Conservation (phyloP, 1,140 invertebrate species). For the Nasonia longicornis region DNA sequence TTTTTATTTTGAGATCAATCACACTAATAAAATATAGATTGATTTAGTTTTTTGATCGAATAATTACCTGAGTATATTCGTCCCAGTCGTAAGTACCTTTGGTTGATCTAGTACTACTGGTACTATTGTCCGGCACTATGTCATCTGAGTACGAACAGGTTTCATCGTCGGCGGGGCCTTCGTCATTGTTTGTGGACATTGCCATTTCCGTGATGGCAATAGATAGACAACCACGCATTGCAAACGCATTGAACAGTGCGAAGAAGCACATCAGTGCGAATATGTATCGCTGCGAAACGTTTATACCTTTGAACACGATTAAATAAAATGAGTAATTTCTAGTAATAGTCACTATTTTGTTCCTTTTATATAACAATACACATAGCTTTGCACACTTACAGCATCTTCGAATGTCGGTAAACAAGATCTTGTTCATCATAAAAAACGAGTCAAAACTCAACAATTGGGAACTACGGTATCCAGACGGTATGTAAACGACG, state of each 20-base stretch:
- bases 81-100: neutral
- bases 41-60: neutral
- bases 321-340: neutral
- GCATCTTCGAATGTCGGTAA: neutral
- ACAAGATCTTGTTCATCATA: neutral
- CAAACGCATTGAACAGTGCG: conserved; percentile 70
- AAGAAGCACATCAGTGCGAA: conserved; percentile 87
- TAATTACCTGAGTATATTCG: conserved; percentile 15
- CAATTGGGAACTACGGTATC: neutral
- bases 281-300: conserved; percentile 74
- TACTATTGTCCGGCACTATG: neutral
- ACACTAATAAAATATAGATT: no score
- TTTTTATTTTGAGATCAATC: neutral
- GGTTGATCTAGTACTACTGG: neutral
- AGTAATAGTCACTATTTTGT: no score
- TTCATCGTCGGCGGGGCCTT: neutral
- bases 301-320: neutral
- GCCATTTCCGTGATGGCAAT: neutral
- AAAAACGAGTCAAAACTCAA: neutral
- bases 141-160: neutral
- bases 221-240: neutral
- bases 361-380: no score
- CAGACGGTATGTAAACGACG: neutral
- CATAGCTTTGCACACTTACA: conserved; percentile 14
- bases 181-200: neutral